Conservation (phyloP, 1,140 invertebrate genomes). For the Calephelis nemesis region DNA sequence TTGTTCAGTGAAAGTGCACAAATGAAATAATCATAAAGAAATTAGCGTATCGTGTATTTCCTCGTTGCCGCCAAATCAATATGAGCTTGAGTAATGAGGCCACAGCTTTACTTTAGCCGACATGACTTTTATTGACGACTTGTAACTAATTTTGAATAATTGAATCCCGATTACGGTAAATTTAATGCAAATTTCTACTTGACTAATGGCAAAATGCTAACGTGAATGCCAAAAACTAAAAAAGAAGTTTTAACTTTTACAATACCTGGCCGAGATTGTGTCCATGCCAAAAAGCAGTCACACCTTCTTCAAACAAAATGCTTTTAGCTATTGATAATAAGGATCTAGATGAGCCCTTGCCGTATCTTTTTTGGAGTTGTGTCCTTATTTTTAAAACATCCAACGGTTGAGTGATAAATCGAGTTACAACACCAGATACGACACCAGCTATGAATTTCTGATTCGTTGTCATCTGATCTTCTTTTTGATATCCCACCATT, state of each 20-base stretch:
- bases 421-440: conserved; percentile 49
- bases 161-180: too few species aligned
- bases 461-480: conserved; percentile 47
- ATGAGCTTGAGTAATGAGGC: too few species aligned
- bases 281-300: conserved; percentile 61
- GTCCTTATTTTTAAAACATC: conserved; percentile 60
- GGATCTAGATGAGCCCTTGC: conserved; percentile 21
- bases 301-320: conserved; percentile 55
- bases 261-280: conserved; percentile 60
- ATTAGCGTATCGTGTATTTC: too few species aligned
- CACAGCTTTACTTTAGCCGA: too few species aligned
- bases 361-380: conserved; percentile 42
- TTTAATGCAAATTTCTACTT: too few species aligned
- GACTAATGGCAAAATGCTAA: too few species aligned
- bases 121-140: too few species aligned
- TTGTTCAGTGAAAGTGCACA: too few species aligned
- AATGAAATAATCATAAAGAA: too few species aligned
- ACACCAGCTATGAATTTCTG: conserved; percentile 60
- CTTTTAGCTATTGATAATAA: conserved; percentile 40
- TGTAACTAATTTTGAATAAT: too few species aligned
- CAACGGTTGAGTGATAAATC: conserved; percentile 61
- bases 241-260: conserved; percentile 20
- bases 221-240: too few species aligned
- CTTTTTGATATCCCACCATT: conserved; percentile 59
- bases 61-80: too few species aligned